Percentiles rank a stretch among this genome's conserved stretches.
Evolutionary conservation across 2,797 vertebrate genomes (phyloP).

Genomic region (Enteromius treurensis): DNA sequence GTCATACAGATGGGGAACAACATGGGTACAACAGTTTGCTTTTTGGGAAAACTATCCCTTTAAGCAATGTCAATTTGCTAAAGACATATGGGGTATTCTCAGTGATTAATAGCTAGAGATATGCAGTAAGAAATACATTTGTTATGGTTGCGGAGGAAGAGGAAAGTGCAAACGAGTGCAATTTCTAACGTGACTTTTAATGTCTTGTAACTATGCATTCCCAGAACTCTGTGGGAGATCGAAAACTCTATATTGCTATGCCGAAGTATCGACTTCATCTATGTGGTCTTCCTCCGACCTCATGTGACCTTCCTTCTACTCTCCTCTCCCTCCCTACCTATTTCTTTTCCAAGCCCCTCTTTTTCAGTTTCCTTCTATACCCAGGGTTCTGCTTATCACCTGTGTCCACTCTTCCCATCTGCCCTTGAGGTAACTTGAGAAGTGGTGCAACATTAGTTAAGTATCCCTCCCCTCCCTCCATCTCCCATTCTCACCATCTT

Average conservation of each 20-base stretch:
- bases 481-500: constrained; percentile 20
- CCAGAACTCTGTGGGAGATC: constrained; percentile 10
- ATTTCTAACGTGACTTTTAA: not conserved
- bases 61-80: not conserved
- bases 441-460: constrained; percentile 56
- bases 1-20: not conserved
- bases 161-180: constrained; percentile 15
- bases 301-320: constrained; percentile 14
- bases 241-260: not conserved
- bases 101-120: not conserved
- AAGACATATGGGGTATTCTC: not conserved
- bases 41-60: not conserved
- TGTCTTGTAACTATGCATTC: constrained; percentile 10
- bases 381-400: constrained; percentile 39
- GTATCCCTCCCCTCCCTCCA: constrained; percentile 12
- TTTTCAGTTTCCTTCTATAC: constrained; percentile 21
- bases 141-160: not conserved
- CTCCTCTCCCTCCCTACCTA: constrained; percentile 17
- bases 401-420: constrained; percentile 39
- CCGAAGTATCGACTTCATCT: constrained; percentile 19
- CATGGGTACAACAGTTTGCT: not conserved
- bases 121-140: not conserved
- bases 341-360: constrained; percentile 25
- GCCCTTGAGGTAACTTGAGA: constrained; percentile 57
- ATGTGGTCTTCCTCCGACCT: constrained; percentile 24